A percentile compares a stretch with the other conserved stretches of the same genome.
These are phyloP conservation scores for Motacilla alba DNA, from an alignment of 2,113 vertebrate species.

Conservation along the genomic window DNA sequence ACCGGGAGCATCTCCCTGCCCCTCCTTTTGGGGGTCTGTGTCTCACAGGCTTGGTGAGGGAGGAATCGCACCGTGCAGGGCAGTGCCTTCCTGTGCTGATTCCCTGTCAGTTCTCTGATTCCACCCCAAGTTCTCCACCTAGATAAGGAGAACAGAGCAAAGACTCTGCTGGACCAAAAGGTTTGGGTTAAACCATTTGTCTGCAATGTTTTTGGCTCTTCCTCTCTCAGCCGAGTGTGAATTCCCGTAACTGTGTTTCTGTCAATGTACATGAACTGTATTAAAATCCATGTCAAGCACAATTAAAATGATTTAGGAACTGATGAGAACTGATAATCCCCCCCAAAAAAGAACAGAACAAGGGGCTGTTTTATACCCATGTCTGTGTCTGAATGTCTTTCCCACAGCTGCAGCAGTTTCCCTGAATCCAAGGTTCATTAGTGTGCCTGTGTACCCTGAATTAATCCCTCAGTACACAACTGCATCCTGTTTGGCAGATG, in stretches of 20 bases:
- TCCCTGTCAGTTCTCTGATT: background rate
- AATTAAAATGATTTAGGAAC: background rate
- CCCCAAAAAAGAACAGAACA: fast-evolving
- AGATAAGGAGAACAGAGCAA: background rate
- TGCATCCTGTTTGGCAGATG: background rate
- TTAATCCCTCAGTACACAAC: background rate
- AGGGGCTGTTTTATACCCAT: fast-evolving
- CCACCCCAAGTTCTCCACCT: background rate
- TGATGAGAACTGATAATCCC: background rate
- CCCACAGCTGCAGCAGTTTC: background rate
- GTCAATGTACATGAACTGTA: background rate
- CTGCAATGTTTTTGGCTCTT: background rate
- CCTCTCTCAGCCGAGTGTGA: background rate
- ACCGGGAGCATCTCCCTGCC: fast-evolving
- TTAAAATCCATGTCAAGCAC: background rate
- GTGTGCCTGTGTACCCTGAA: background rate
- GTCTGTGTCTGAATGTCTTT: background rate
- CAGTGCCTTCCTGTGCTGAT: fast-evolving
- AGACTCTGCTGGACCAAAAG: background rate
- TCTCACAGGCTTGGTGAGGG: background rate
- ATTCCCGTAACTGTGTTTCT: background rate
- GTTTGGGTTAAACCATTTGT: background rate
- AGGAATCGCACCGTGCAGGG: background rate
- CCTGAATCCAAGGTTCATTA: background rate
- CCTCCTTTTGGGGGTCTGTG: background rate